phyloP scores from a whole-genome alignment of 2,113 vertebrate species.

The Takifugu flavidus region DNA sequence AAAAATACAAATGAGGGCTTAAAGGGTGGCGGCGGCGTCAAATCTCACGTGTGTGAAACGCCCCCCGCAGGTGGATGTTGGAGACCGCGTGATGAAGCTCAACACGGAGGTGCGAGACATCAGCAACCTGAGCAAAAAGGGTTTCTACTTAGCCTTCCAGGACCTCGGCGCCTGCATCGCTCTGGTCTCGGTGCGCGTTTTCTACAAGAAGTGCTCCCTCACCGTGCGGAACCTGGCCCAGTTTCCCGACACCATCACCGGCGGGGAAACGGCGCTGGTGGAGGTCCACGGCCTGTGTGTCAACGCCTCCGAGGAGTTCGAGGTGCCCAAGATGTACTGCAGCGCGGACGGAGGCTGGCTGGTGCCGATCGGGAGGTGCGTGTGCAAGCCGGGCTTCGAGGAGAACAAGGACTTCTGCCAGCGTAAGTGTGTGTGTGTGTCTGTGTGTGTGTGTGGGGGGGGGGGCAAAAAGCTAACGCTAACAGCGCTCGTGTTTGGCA shows the following conservation, averaged over 20 bases:
- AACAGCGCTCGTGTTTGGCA: constrained; percentile 33
- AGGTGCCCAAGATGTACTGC: constrained; percentile 83
- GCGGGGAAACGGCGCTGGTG: constrained; percentile 80
- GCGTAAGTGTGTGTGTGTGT: constrained; percentile 66
- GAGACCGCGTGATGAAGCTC: constrained; percentile 82
- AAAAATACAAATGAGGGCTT: not conserved
- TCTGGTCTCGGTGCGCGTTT: constrained; percentile 80
- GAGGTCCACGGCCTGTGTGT: constrained; percentile 81
- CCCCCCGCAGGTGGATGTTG: constrained; percentile 74
- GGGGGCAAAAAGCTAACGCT: constrained; percentile 1
- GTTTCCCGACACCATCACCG: constrained; percentile 82
- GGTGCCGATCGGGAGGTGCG: constrained; percentile 82
- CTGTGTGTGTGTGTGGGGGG: not conserved
- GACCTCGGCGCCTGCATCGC: constrained; percentile 83
- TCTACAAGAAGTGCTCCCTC: constrained; percentile 82
- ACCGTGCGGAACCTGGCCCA: constrained; percentile 79
- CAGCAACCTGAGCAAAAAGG: constrained; percentile 80
- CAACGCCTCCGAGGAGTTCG: constrained; percentile 80
- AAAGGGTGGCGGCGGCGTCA: not conserved
- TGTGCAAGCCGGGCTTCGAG: constrained; percentile 82
- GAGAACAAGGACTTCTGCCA: constrained; percentile 79
- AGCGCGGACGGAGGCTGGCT: constrained; percentile 84
- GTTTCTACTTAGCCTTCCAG: constrained; percentile 84
- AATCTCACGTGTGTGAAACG: not conserved
- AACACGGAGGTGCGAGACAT: constrained; percentile 83